Evolutionary conservation across 2,113 vertebrate genomes (phyloP).

Genomic region (human (Homo sapiens)): DNA sequence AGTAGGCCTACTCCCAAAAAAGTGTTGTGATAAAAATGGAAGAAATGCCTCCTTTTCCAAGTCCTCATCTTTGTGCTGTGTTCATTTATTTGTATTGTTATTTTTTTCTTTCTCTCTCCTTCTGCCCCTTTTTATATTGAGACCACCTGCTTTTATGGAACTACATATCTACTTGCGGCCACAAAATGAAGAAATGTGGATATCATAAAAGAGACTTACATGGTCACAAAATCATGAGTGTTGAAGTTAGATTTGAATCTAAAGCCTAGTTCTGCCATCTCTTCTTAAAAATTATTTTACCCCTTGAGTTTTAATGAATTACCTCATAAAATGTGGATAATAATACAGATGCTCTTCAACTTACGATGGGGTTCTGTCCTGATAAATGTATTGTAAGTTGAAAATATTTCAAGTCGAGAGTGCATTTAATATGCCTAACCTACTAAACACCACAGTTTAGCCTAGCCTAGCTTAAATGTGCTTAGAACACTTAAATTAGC

Average conservation of each 20-base stretch:
- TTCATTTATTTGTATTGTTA: not conserved
- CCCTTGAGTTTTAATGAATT: not conserved
- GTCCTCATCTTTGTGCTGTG: not conserved
- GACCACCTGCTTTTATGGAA: not conserved
- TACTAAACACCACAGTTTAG: not conserved
- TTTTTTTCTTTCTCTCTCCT: not conserved
- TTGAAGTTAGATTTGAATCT: not conserved
- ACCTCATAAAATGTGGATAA: not conserved
- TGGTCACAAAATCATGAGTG: not conserved
- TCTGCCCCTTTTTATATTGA: not conserved
- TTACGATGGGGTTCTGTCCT: not conserved
- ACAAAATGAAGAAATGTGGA: not conserved
- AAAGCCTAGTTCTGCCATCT: not conserved
- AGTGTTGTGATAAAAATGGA: not conserved
- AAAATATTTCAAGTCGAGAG: not conserved
- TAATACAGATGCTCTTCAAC: not conserved
- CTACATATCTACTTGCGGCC: not conserved
- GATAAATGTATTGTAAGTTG: not conserved
- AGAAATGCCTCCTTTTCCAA: not conserved
- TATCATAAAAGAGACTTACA: not conserved
- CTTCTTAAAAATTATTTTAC: not conserved
- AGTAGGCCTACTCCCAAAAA: not conserved
- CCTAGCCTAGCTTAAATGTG: not conserved
- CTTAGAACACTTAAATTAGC: not conserved
- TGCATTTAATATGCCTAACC: not conserved